These are phyloP conservation scores for Sacculina carcini DNA, from an alignment of 2,888 invertebrate genomes.

Conservation along the genomic window DNA sequence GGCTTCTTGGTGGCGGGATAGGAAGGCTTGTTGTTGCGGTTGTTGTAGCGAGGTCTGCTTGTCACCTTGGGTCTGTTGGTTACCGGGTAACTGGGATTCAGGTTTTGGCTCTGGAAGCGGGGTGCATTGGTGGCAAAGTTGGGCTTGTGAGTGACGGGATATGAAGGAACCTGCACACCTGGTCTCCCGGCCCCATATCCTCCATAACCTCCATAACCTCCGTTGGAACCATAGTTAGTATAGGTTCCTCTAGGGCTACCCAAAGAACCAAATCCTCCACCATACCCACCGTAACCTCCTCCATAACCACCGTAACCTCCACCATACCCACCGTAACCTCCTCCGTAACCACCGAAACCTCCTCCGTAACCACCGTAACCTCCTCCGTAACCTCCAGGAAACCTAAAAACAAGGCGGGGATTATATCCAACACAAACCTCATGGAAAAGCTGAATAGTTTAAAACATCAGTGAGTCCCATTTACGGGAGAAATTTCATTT, in stretches of 20 bases:
- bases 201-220: not conserved
- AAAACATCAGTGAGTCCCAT: too few species aligned
- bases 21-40: too few species aligned
- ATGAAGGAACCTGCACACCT: not conserved
- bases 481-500: too few species aligned
- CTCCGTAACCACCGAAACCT: not conserved
- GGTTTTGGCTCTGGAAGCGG: not conserved
- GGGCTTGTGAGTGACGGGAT: constrained; percentile 2
- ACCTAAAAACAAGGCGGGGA: too few species aligned
- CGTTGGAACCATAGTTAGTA: constrained; percentile 1
- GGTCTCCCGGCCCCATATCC: not conserved
- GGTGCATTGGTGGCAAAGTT: not conserved
- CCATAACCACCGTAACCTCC: not conserved
- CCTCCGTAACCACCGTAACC: not conserved
- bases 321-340: too few species aligned
- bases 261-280: not conserved
- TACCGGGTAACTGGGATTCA: not conserved
- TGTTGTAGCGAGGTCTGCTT: too few species aligned
- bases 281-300: not conserved
- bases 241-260: not conserved
- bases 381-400: too few species aligned
- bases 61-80: not conserved
- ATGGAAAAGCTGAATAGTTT: too few species aligned
- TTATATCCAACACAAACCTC: too few species aligned
- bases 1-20: too few species aligned